Evolutionary conservation across 2,113 vertebrate genomes (phyloP).

Genomic region (Lepus timidus): DNA sequence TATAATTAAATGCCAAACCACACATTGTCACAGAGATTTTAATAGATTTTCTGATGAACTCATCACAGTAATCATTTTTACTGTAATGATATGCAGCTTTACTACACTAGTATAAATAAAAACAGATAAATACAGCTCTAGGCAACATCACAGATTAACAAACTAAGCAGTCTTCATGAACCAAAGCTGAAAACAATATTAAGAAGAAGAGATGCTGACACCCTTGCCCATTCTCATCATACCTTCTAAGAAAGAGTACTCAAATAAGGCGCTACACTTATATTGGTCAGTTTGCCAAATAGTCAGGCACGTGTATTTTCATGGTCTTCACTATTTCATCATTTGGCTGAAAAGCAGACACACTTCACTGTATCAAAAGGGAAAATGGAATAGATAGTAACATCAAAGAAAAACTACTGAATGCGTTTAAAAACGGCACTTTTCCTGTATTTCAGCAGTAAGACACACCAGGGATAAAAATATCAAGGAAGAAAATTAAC

Average conservation of each 20-base stretch:
- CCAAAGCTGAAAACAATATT: conserved; percentile 85
- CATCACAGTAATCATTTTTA: conserved; percentile 92
- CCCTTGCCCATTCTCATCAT: conserved; percentile 79
- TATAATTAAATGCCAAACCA: conserved; percentile 83
- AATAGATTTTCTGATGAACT: conserved; percentile 93
- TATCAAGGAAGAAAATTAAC: conserved; percentile 45
- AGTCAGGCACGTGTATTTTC: conserved; percentile 79
- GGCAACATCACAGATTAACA: conserved; percentile 92
- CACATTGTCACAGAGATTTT: conserved; percentile 87
- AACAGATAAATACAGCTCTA: conserved; percentile 94
- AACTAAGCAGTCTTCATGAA: conserved; percentile 90
- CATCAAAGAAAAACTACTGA: conserved; percentile 65
- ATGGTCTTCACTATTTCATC: conserved; percentile 63
- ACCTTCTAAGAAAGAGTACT: conserved; percentile 73
- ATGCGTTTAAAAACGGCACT: conserved; percentile 57
- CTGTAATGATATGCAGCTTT: conserved; percentile 94
- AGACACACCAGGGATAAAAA: conserved; percentile 65
- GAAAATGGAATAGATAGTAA: conserved; percentile 74
- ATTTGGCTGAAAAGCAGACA: conserved; percentile 63
- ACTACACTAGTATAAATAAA: conserved; percentile 96
- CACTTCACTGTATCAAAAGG: conserved; percentile 59
- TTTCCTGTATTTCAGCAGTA: conserved; percentile 62
- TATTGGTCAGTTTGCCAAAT: conserved; percentile 69
- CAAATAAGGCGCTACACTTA: conserved; percentile 85
- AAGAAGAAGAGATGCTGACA: conserved; percentile 81